A percentile compares a stretch with the other conserved stretches of the same genome.
Conservation (phyloP, 2,888 invertebrate genomes). For the Helicoverpa assulta region DNA sequence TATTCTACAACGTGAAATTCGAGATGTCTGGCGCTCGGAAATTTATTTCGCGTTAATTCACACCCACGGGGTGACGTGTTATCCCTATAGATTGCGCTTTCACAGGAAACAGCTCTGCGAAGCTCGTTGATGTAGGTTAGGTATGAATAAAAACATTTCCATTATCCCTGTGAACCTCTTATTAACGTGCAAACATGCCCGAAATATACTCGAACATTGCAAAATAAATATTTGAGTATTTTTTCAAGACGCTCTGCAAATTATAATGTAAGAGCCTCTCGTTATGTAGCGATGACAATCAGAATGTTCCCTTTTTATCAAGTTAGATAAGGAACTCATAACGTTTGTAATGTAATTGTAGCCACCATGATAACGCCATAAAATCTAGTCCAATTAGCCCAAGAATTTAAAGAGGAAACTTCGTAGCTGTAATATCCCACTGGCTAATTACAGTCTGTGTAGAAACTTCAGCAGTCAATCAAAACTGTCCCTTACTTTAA, state of each 20-base stretch:
- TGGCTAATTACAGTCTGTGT: slow-evolving; percentile 47
- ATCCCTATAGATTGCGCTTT: slow-evolving; percentile 29
- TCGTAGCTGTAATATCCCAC: slow-evolving; percentile 28
- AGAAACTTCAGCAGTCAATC: slow-evolving; percentile 63
- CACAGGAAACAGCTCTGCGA: slow-evolving; percentile 3
- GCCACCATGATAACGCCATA: slow-evolving; percentile 19
- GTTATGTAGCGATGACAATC: not conserved
- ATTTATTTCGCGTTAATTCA: slow-evolving; percentile 51
- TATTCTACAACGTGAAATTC: slow-evolving; percentile 53
- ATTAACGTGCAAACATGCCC: slow-evolving; percentile 5
- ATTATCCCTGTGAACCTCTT: slow-evolving; percentile 11
- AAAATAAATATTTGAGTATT: slow-evolving; percentile 13
- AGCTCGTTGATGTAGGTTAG: slow-evolving; percentile 15
- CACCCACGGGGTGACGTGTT: slow-evolving; percentile 17
- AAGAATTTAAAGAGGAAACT: slow-evolving; percentile 41
- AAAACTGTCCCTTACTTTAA: slow-evolving; percentile 63
- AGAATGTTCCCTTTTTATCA: not conserved
- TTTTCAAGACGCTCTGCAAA: not conserved
- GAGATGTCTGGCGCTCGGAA: slow-evolving; percentile 33
- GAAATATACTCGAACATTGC: slow-evolving; percentile 18
- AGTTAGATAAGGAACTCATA: slow-evolving; percentile 5
- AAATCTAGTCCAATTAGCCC: slow-evolving; percentile 32
- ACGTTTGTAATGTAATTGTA: slow-evolving; percentile 11
- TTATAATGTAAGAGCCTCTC: not conserved
- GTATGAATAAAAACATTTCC: slow-evolving; percentile 19